A percentile compares a stretch with the other conserved stretches of the same genome.
Conservation (phyloP, 2,888 invertebrate species). For the Papilio demoleus region DNA sequence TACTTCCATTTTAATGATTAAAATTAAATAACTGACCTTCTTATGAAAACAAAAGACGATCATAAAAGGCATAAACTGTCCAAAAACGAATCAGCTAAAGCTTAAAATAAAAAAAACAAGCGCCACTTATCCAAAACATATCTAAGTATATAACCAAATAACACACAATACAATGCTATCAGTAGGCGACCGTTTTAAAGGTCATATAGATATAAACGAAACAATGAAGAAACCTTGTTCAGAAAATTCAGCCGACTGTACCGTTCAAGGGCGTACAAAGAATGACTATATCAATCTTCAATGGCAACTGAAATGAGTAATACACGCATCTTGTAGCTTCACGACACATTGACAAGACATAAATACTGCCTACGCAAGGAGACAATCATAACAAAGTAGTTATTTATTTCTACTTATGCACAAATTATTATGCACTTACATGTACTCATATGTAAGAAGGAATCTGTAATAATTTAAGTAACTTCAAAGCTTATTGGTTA, state of each 20-base stretch:
- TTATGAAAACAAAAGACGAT: too few species aligned
- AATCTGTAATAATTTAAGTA: background rate
- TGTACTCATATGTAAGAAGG: background rate
- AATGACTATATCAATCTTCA: constrained; percentile 65
- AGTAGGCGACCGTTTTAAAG: constrained; percentile 42
- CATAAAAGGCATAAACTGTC: too few species aligned
- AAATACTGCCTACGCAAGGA: constrained; percentile 11
- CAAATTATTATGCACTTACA: constrained; percentile 10
- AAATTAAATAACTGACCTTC: too few species aligned
- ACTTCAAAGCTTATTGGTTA: too few species aligned
- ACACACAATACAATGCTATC: constrained; percentile 38
- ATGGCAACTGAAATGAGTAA: constrained; percentile 63
- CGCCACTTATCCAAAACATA: background rate
- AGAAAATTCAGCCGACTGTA: constrained; percentile 55
- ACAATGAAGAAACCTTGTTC: constrained; percentile 52
- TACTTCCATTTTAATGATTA: too few species aligned
- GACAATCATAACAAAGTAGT: constrained; percentile 27
- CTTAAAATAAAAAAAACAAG: background rate
- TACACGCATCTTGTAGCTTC: constrained; percentile 50
- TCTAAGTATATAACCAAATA: background rate
- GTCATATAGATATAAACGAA: constrained; percentile 41
- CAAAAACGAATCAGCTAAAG: background rate
- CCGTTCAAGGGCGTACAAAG: constrained; percentile 60
- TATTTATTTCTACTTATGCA: constrained; percentile 14
- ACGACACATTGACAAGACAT: constrained; percentile 8